phyloP scores from a whole-genome alignment of 2,888 invertebrate species.

The Apeira syringaria region DNA sequence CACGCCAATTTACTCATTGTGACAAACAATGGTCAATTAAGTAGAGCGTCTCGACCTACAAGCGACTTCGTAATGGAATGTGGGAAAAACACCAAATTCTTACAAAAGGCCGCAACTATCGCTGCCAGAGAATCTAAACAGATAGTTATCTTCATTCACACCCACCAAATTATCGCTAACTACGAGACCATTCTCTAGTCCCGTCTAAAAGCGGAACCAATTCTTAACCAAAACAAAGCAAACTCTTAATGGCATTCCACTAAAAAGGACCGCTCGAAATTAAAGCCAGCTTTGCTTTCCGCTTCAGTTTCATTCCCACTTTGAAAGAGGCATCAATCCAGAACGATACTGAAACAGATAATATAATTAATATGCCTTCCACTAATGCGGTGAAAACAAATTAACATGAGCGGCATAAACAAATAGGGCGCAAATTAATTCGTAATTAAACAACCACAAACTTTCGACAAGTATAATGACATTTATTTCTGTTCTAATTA shows the following conservation, averaged over 20 bases:
- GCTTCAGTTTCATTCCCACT: neutral
- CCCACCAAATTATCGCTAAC: slow-evolving; percentile 22
- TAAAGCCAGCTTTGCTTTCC: neutral
- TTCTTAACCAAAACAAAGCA: slow-evolving; percentile 4
- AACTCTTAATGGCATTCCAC: neutral
- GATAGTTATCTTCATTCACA: slow-evolving; percentile 28
- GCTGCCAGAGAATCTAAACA: slow-evolving; percentile 14
- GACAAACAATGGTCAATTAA: slow-evolving; percentile 81
- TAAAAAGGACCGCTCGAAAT: neutral
- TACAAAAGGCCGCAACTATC: slow-evolving; percentile 27
- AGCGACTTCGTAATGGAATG: slow-evolving; percentile 49
- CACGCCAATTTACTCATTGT: slow-evolving; percentile 66
- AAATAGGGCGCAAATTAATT: slow-evolving; percentile 18
- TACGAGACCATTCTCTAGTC: slow-evolving; percentile 4
- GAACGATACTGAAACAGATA: slow-evolving; percentile 1
- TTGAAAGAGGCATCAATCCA: slow-evolving; percentile 1
- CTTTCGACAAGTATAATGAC: slow-evolving; percentile 27
- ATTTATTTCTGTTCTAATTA: slow-evolving; percentile 40
- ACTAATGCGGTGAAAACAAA: slow-evolving; percentile 15
- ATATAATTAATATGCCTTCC: slow-evolving; percentile 12
- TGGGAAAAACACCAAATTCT: slow-evolving; percentile 54
- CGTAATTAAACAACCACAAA: slow-evolving; percentile 24
- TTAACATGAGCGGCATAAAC: slow-evolving; percentile 13
- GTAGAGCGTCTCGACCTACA: slow-evolving; percentile 54
- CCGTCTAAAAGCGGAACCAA: slow-evolving; percentile 7